These are phyloP conservation scores for Littorina saxatilis DNA, from an alignment of 1,140 invertebrate species.

Conservation along the genomic window DNA sequence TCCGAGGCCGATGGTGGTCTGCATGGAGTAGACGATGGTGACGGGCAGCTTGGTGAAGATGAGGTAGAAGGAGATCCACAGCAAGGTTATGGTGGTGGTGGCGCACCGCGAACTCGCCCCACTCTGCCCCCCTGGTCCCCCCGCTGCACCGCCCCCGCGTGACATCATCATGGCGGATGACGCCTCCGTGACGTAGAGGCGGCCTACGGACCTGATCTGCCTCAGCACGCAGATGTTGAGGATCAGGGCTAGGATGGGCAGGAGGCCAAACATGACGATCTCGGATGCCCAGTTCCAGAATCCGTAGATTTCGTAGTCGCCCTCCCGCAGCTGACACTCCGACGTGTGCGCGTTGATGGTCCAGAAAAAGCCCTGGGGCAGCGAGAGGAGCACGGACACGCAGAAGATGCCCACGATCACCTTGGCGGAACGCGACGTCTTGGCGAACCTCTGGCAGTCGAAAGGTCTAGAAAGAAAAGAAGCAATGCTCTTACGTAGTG, in stretches of 20 bases:
- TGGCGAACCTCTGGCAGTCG: slow-evolving; percentile 70
- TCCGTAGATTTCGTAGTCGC: slow-evolving; percentile 44
- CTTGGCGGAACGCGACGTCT: slow-evolving; percentile 50
- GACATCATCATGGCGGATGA: slow-evolving; percentile 32
- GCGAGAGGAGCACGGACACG: slow-evolving; percentile 41
- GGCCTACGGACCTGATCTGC: slow-evolving; percentile 48
- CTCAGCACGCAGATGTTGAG: slow-evolving; percentile 64
- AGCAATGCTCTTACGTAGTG: not conserved
- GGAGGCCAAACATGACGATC: slow-evolving; percentile 53
- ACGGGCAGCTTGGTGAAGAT: slow-evolving; percentile 67
- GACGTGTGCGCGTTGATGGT: slow-evolving; percentile 31
- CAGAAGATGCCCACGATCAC: slow-evolving; percentile 49
- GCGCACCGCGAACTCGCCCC: slow-evolving; percentile 31
- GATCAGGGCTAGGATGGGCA: slow-evolving; percentile 50
- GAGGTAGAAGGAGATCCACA: slow-evolving; percentile 65
- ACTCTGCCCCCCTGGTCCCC: too few species aligned
- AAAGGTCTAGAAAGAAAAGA: slow-evolving; percentile 79
- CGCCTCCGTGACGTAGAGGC: slow-evolving; percentile 32
- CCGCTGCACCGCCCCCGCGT: not conserved
- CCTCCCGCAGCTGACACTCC: slow-evolving; percentile 43
- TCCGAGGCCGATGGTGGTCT: slow-evolving; percentile 46
- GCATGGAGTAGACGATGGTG: slow-evolving; percentile 60
- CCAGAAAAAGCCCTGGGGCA: slow-evolving; percentile 66
- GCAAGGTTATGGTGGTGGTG: slow-evolving; percentile 52
- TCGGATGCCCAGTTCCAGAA: slow-evolving; percentile 63